Evolutionary conservation across 2,797 vertebrate species (phyloP), one percentile per base, ranked within the genome.

Genomic region (Lithobates sylvaticus): DNA sequence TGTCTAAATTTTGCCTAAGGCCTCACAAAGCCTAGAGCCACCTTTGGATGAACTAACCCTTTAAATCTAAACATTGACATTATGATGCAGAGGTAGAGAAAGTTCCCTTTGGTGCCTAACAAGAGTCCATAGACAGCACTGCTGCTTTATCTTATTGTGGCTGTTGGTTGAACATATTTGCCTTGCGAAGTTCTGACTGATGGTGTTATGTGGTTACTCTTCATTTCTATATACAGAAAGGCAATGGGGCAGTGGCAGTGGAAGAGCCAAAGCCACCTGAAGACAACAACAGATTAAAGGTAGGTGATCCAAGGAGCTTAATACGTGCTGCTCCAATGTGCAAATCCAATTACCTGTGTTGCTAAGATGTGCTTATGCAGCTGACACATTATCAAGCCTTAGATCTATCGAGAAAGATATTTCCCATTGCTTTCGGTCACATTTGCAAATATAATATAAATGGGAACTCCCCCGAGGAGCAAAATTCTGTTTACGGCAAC

Each of bases 231-330:
- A 88, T 89, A 87, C 95, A 97, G 97, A 94, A 88, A 64, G 91
- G 92, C 34, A 91, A 91, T 67, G 93, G 64, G 65, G 89, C 92
- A 61, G 44, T 89, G 8, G 88, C 58, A 83, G 90, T 79, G 27
- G 95, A 94, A 15, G 93, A 93, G 88, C 64, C 79, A 85, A 85
- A 79, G 87, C 86, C 84, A 76, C 61, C 81, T 34, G 91, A 93
- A 75, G 94, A 96, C 89, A 95, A 92, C 89, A 95, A 93, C 92
- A 95, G 86, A 86, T 93, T 97, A 86, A 96, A 97, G 96, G 97
- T 98, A 94, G 89, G 92, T 89, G 78, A 75, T 34, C 0, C 3
- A 34, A 36, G 70, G 73, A 61, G 32, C 39, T 78, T 74, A 18
- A 58, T 44, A 80, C 10, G 26, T 39, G 61, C 54, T 74, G 54